These are phyloP conservation scores for Dipodomys stephensi DNA, from an alignment of 2,113 vertebrate genomes.

Conservation along the genomic window DNA sequence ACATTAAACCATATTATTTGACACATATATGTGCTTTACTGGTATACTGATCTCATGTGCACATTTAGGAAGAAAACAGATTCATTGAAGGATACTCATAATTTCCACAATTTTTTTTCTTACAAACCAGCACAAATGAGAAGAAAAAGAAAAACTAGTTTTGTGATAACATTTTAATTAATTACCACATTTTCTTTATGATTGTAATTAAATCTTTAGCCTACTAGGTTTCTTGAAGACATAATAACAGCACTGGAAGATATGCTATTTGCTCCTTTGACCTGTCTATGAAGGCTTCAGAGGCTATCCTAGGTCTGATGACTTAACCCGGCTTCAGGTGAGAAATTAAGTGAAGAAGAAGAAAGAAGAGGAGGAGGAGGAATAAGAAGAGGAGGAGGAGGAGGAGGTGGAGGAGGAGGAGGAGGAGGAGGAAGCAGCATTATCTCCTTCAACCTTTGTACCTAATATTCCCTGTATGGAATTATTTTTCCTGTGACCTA, in stretches of 20 bases:
- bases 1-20: background rate
- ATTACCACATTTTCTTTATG: background rate
- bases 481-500: background rate
- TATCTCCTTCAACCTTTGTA: background rate
- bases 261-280: background rate
- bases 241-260: background rate
- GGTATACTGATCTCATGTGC: background rate
- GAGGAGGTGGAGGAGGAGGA: too few relatives aligned
- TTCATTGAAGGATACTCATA: background rate
- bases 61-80: background rate
- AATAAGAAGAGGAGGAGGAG: too few relatives aligned
- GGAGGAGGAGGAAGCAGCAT: background rate
- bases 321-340: background rate
- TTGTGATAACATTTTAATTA: background rate
- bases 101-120: background rate
- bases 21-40: background rate
- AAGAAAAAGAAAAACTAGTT: constrained; percentile 13
- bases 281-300: background rate
- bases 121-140: background rate
- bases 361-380: too few relatives aligned
- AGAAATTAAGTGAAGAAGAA: background rate
- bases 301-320: background rate
- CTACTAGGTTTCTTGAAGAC: background rate
- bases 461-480: background rate
- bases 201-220: background rate